phyloP scores from a whole-genome alignment of 2,888 invertebrate species.

The Rhodophaea formosa region DNA sequence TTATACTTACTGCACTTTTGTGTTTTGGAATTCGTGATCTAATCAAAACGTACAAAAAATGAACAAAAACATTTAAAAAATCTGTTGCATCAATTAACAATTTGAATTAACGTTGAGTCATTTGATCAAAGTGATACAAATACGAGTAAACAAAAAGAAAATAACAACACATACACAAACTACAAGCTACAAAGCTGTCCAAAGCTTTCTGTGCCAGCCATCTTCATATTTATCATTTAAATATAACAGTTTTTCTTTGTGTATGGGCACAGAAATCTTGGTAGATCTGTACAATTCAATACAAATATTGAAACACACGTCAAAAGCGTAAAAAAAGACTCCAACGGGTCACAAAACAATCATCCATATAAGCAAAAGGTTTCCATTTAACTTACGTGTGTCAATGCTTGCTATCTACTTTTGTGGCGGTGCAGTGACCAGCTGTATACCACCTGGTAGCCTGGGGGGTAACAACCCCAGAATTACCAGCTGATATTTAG shows the following conservation, averaged over 20 bases:
- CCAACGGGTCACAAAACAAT: constrained; percentile 20
- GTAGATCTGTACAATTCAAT: constrained; percentile 24
- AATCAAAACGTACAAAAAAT: too few species aligned
- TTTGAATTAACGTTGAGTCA: constrained; percentile 2
- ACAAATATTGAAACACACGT: constrained; percentile 29
- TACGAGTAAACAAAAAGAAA: not conserved
- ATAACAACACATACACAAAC: not conserved
- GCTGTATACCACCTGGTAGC: constrained; percentile 92
- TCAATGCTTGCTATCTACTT: constrained; percentile 37
- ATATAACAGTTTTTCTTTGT: too few species aligned
- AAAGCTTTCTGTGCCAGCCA: too few species aligned
- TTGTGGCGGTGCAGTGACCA: constrained; percentile 42
- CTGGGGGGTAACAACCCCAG: constrained; percentile 91
- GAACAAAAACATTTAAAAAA: too few species aligned
- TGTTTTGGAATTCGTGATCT: too few species aligned
- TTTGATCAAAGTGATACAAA: not conserved
- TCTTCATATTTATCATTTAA: too few species aligned
- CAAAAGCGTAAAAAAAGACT: constrained; percentile 26
- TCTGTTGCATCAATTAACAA: not conserved
- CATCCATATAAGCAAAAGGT: constrained; percentile 36
- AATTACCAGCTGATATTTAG: constrained; percentile 99
- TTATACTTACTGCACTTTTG: too few species aligned
- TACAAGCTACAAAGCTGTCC: not conserved
- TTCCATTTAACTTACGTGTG: constrained; percentile 60
- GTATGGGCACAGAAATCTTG: not conserved